These are phyloP conservation scores for Hyphantria cunea DNA, from an alignment of 1,140 invertebrate genomes.

Conservation along the genomic window DNA sequence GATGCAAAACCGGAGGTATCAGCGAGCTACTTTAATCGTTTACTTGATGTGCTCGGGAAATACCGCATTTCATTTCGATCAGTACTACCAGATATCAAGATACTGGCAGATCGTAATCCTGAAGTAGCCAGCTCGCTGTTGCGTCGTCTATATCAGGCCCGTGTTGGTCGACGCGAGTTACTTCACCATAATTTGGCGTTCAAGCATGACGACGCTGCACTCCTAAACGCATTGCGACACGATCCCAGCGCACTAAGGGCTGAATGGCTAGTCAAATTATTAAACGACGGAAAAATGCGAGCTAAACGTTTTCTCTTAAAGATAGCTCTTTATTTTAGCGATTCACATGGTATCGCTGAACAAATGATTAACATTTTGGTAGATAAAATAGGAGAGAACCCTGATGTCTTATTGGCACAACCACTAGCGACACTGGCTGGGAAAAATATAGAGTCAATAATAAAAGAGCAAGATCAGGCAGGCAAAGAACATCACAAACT, in stretches of 20 bases:
- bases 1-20: conserved; percentile 3
- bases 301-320: conserved; percentile 44
- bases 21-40: conserved; percentile 1
- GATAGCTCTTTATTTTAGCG: conserved; percentile 49
- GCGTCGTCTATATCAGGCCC: conserved; percentile 35
- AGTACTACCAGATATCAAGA: conserved; percentile 17
- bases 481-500: conserved; percentile 28
- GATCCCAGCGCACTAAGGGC: conserved; percentile 20
- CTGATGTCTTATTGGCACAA: neutral
- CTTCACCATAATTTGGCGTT: conserved; percentile 42
- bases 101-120: conserved; percentile 32
- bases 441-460: neutral
- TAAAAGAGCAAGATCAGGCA: neutral
- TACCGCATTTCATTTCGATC: conserved; percentile 17
- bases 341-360: conserved; percentile 42
- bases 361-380: neutral
- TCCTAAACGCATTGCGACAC: conserved; percentile 46
- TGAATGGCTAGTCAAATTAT: conserved; percentile 12
- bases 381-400: neutral
- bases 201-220: conserved; percentile 41
- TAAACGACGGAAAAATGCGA: conserved; percentile 14
- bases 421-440: conserved; percentile 16
- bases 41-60: conserved; percentile 19
- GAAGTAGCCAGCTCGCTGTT: conserved; percentile 34
- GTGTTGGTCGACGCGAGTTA: conserved; percentile 46